phyloP scores from a whole-genome alignment of 1,140 invertebrate species.

The Galendromus occidentalis region DNA sequence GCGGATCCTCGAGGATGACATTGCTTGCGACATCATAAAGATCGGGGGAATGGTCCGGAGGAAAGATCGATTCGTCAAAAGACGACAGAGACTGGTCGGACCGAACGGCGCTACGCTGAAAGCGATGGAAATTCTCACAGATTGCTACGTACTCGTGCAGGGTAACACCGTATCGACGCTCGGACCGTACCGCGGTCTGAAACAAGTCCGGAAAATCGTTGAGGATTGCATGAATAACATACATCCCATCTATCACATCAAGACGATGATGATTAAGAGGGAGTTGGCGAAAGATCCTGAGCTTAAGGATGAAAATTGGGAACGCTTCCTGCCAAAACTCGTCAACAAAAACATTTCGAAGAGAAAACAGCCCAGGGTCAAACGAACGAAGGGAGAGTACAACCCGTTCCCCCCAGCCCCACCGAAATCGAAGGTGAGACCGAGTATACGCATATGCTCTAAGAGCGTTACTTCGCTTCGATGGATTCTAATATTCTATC shows the following conservation, averaged over 20 bases:
- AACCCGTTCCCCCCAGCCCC: conserved; percentile 93
- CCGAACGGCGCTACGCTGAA: conserved; percentile 19
- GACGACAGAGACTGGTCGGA: conserved; percentile 74
- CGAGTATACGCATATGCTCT: not conserved
- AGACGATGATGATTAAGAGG: conserved; percentile 88
- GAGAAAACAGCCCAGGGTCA: conserved; percentile 62
- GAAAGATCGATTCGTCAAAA: conserved; percentile 85
- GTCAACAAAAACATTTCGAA: conserved; percentile 73
- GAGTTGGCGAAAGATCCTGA: conserved; percentile 79
- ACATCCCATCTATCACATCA: conserved; percentile 98
- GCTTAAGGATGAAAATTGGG: conserved; percentile 87
- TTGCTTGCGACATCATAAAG: conserved; percentile 89
- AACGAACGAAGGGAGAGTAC: conserved; percentile 55
- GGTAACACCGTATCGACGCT: conserved; percentile 92
- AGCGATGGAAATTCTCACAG: conserved; percentile 90
- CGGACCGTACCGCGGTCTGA: conserved; percentile 81
- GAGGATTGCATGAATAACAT: conserved; percentile 91
- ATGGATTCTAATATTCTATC: not conserved
- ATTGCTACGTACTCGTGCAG: conserved; percentile 91
- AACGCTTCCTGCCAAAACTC: conserved; percentile 87
- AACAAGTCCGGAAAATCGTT: conserved; percentile 75
- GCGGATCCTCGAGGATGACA: conserved; percentile 53
- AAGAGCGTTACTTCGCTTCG: not conserved
- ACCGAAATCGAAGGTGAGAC: conserved; percentile 52
- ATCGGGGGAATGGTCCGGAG: conserved; percentile 75